These are phyloP conservation scores for Microctenopoma steveboyesi DNA, from an alignment of 2,797 vertebrate genomes.

Conservation along the genomic window DNA sequence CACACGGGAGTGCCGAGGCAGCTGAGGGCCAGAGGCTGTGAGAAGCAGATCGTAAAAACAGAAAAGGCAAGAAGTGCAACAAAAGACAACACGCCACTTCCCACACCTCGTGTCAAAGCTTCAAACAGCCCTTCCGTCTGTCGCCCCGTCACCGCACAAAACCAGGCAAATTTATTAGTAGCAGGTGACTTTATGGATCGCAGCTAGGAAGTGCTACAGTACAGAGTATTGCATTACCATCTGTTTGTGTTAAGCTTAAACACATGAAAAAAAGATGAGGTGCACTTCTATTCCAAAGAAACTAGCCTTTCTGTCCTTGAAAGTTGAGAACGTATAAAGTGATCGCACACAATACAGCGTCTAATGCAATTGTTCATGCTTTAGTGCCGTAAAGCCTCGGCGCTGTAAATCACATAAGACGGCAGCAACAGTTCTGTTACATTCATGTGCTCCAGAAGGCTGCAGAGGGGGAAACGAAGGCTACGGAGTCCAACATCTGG, in stretches of 20 bases:
- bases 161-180: conserved; percentile 72
- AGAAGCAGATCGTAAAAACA: conserved; percentile 72
- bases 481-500: conserved; percentile 74
- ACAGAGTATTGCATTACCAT: conserved; percentile 68
- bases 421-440: conserved; percentile 62
- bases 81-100: conserved; percentile 70
- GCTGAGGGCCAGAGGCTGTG: conserved; percentile 56
- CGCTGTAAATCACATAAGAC: conserved; percentile 57
- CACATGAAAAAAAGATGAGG: conserved; percentile 16
- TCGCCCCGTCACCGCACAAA: conserved; percentile 56
- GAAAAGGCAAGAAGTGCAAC: conserved; percentile 66
- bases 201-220: conserved; percentile 46
- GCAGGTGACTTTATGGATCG: conserved; percentile 71
- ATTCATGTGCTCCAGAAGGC: conserved; percentile 48
- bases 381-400: conserved; percentile 51
- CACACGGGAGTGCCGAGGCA: conserved; percentile 53
- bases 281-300: conserved; percentile 34
- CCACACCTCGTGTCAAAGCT: conserved; percentile 59
- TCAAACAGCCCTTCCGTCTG: conserved; percentile 35
- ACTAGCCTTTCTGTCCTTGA: conserved; percentile 36
- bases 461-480: conserved; percentile 32
- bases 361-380: conserved; percentile 39
- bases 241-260: conserved; percentile 51
- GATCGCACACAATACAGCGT: conserved; percentile 25
- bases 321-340: conserved; percentile 42